Percentiles rank a stretch among this genome's conserved stretches.
phyloP scores from a whole-genome alignment of 2,113 vertebrate genomes.

The Heterotis niloticus region DNA sequence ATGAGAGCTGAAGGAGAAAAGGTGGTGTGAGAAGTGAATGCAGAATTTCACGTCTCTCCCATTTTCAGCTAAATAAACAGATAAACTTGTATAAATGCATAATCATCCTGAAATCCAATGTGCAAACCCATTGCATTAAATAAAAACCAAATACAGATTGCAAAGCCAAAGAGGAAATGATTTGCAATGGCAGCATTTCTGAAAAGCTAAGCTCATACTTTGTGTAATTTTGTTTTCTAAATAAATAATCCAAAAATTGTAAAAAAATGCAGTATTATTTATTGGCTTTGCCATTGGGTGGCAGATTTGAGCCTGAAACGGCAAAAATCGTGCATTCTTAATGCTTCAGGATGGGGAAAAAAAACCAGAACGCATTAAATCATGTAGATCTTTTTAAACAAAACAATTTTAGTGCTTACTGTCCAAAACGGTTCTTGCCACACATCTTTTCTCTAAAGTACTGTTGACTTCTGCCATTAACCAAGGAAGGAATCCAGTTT shows the following conservation, averaged over 20 bases:
- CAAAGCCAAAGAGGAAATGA: too few species aligned
- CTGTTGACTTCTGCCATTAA: conserved; percentile 73
- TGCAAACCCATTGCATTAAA: neutral
- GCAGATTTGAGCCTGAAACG: neutral
- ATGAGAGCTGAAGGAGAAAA: conserved; percentile 73
- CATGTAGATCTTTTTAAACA: neutral
- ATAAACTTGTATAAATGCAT: too few species aligned
- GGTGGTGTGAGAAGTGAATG: neutral
- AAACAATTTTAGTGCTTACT: conserved; percentile 64
- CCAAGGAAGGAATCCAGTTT: conserved; percentile 81
- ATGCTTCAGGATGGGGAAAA: neutral
- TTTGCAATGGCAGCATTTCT: too few species aligned
- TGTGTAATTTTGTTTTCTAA: too few species aligned
- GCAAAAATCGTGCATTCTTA: neutral
- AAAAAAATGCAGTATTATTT: too few species aligned
- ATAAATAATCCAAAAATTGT: too few species aligned
- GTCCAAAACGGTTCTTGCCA: conserved; percentile 75
- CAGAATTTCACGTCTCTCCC: neutral
- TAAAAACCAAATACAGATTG: too few species aligned
- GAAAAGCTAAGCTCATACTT: too few species aligned
- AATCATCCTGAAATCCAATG: neutral
- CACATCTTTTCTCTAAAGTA: conserved; percentile 61
- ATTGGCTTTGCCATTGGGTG: neutral
- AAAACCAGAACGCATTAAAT: neutral
- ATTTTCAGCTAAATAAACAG: neutral